phyloP scores from a whole-genome alignment of 2,888 invertebrate genomes.

The Pomacea canaliculata region DNA sequence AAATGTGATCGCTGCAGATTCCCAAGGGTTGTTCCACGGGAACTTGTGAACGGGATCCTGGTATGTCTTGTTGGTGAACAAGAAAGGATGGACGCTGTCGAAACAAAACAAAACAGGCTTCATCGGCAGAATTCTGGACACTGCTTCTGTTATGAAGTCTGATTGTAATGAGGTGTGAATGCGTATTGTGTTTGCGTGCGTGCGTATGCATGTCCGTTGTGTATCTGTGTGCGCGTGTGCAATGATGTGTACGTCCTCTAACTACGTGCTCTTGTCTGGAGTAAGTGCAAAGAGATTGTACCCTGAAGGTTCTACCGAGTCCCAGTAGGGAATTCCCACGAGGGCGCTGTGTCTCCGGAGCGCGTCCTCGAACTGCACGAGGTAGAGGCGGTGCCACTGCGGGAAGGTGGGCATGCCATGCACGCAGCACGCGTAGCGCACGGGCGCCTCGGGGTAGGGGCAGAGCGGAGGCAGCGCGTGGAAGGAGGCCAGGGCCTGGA shows the following conservation, averaged over 20 bases:
- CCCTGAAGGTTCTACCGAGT: conserved; percentile 15
- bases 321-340: conserved; percentile 41
- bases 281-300: not conserved
- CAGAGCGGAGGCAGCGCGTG: conserved; percentile 44
- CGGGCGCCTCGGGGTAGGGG: conserved; percentile 34
- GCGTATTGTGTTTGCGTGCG: no score
- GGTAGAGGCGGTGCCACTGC: conserved; percentile 44
- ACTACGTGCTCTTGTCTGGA: no score
- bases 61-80: conserved; percentile 28
- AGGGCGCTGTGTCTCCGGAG: conserved; percentile 37
- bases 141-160: no score
- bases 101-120: not conserved
- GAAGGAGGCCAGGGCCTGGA: conserved; percentile 42
- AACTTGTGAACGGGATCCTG: conserved; percentile 26
- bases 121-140: no score
- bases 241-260: no score
- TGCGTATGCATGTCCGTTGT: no score
- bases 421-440: conserved; percentile 41
- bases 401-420: conserved; percentile 45
- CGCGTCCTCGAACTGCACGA: conserved; percentile 40
- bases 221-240: no score
- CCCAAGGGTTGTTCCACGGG: conserved; percentile 34
- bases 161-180: no score
- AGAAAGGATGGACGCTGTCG: conserved; percentile 23
- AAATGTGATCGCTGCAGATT: conserved; percentile 36